Evolutionary conservation across 2,888 invertebrate species (phyloP), one percentile per base, ranked within the genome.

Genomic region (Gnatocerus cornutus): DNA sequence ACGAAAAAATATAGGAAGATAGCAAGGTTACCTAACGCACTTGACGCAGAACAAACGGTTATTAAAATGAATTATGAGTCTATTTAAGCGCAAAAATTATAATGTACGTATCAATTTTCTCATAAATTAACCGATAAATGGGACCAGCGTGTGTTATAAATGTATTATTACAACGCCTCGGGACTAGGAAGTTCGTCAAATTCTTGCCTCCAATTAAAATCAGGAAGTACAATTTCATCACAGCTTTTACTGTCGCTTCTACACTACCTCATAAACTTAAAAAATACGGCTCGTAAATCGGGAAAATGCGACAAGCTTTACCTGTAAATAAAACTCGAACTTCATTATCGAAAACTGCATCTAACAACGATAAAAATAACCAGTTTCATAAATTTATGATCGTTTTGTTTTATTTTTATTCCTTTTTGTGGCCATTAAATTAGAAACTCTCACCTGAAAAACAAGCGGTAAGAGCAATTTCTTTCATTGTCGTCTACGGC

Each of bases 51-150:
- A 62, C 56, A 48, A 63, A 50, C 58, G 56, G 37, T 65, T 65
- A 69, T 65, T 65, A 63, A 46, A 53, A 65, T 65, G 69, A 69
- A 33, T 61, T 69, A 69, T 69, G 65, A 55, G 43, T 8, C 39
- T 50, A 50, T 39, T 68, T 55, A 46, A 41, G 21, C 9, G 41
- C 56, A 43, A 58, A 59, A 64, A 43, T 30, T 21, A 16, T 37
- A 55, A 62, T 30, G 52, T 64, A 52, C 50, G 52, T 59, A 52
- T 48, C 59, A 58, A 50, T 63, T 59, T 64, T 69, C 64, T 33
- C 63, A 69, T 69, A 64, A 69, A 50, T 56, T 45, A 52, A 64
- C 50, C 50, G 58, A 64, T 64, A 45, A 69, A 69, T 45, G 69
- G 50, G 50, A 9, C 39, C 3, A 21, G 37, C 21, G 50, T 55